Evolutionary conservation across 2,888 invertebrate species (phyloP).

Genomic region (Scaptomyza tumidula): DNA sequence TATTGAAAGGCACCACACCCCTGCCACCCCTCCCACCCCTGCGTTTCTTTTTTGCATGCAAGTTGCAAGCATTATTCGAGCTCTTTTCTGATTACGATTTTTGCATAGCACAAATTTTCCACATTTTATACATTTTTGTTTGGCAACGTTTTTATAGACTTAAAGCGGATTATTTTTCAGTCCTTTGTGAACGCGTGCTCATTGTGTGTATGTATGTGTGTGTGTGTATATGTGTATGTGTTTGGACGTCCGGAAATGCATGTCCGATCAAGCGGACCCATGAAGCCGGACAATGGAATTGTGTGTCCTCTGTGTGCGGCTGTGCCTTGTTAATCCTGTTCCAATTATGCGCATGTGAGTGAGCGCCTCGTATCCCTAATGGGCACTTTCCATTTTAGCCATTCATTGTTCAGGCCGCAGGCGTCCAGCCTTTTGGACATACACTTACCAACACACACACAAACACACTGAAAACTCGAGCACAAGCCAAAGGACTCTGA

Average conservation of each 20-base stretch:
- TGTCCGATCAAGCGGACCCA: conserved; percentile 37
- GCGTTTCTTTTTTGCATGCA: conserved; percentile 38
- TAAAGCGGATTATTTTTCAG: conserved; percentile 82
- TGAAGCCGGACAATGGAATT: conserved; percentile 59
- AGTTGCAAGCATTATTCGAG: conserved; percentile 15
- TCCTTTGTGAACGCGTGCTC: conserved; percentile 55
- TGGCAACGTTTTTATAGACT: conserved; percentile 69
- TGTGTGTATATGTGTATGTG: not conserved
- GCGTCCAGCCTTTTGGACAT: conserved; percentile 42
- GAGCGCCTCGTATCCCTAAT: conserved; percentile 74
- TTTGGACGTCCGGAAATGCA: conserved; percentile 56
- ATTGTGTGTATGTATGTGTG: conserved; percentile 26
- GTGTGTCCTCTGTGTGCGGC: conserved; percentile 34
- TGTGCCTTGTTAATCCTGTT: conserved; percentile 75
- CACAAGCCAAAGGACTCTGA: conserved; percentile 35
- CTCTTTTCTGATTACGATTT: conserved; percentile 36
- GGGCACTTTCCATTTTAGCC: conserved; percentile 74
- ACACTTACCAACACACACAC: conserved; percentile 11
- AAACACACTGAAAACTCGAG: conserved; percentile 24
- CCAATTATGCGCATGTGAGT: conserved; percentile 77
- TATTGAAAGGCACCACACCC: conserved; percentile 6
- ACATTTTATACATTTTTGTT: conserved; percentile 54
- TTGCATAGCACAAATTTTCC: conserved; percentile 61
- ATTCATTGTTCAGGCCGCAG: conserved; percentile 51
- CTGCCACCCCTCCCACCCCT: conserved; percentile 31